These are phyloP conservation scores for Drosophila carrolli DNA, from an alignment of 1,140 invertebrate species.

Conservation along the genomic window DNA sequence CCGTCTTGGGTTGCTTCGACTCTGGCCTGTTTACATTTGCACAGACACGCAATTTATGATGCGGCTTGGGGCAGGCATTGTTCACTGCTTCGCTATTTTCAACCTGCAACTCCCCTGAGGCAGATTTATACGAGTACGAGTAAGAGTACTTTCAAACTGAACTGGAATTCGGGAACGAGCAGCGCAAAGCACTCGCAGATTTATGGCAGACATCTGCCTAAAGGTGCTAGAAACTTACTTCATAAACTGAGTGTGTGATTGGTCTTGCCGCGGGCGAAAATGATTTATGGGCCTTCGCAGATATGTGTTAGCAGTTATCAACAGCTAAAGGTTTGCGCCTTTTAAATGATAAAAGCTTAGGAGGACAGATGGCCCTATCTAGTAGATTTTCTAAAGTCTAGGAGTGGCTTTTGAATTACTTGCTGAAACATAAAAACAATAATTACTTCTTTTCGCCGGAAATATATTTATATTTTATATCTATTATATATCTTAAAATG, in stretches of 20 bases:
- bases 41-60: constrained; percentile 50
- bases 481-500: too few species aligned
- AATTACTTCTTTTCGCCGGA: too few species aligned
- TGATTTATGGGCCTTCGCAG: constrained; percentile 22
- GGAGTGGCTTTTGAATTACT: too few species aligned
- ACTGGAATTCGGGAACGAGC: constrained; percentile 24
- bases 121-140: constrained; percentile 19
- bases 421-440: too few species aligned
- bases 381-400: neutral
- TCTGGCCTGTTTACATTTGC: constrained; percentile 36
- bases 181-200: constrained; percentile 32
- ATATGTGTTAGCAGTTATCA: constrained; percentile 42
- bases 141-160: neutral
- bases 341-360: neutral
- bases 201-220: constrained; percentile 49
- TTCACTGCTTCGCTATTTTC: constrained; percentile 18
- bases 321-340: constrained; percentile 19
- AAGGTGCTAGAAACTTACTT: constrained; percentile 37
- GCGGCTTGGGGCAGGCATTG: constrained; percentile 40
- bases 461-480: too few species aligned
- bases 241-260: constrained; percentile 46
- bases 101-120: constrained; percentile 15
- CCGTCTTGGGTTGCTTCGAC: constrained; percentile 23
- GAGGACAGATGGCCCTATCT: constrained; percentile 11
- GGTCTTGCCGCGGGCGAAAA: constrained; percentile 30